Evolutionary conservation across 2,113 vertebrate species (phyloP).

Genomic region (Phodopus roborovskii): DNA sequence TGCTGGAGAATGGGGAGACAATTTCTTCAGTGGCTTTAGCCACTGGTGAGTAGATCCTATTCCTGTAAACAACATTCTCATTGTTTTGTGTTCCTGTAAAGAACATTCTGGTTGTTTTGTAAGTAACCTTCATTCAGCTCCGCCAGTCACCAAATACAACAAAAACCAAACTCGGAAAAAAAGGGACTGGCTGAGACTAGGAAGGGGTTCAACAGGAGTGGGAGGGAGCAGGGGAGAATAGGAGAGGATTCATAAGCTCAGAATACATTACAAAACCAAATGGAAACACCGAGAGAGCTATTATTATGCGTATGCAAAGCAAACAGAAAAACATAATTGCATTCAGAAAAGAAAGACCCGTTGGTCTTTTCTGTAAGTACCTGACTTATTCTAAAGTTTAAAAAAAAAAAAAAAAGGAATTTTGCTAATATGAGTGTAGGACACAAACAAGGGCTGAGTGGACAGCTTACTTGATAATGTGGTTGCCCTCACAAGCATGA

Average conservation of each 20-base stretch:
- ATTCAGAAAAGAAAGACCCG: background rate
- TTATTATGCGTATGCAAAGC: background rate
- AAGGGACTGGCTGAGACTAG: background rate
- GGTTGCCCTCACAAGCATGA: background rate
- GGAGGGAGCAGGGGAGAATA: background rate
- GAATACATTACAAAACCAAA: background rate
- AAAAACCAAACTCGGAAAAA: background rate
- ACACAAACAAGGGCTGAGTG: background rate
- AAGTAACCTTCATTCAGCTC: background rate
- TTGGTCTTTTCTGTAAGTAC: background rate
- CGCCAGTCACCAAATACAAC: background rate
- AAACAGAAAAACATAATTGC: background rate
- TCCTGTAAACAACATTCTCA: background rate
- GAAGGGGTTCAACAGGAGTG: background rate
- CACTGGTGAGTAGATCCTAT: background rate
- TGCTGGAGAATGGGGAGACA: background rate
- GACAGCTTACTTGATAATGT: background rate
- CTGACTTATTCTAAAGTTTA: background rate
- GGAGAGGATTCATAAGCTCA: background rate
- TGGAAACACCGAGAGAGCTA: background rate
- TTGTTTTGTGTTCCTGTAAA: background rate
- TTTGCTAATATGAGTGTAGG: background rate
- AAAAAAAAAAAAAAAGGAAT: slow-evolving; percentile 49
- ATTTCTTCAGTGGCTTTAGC: background rate
- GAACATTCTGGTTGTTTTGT: background rate